Evolutionary conservation across 1,140 invertebrate genomes (phyloP), one percentile per base, ranked within the genome.

Genomic region (Drosophila carrolli): DNA sequence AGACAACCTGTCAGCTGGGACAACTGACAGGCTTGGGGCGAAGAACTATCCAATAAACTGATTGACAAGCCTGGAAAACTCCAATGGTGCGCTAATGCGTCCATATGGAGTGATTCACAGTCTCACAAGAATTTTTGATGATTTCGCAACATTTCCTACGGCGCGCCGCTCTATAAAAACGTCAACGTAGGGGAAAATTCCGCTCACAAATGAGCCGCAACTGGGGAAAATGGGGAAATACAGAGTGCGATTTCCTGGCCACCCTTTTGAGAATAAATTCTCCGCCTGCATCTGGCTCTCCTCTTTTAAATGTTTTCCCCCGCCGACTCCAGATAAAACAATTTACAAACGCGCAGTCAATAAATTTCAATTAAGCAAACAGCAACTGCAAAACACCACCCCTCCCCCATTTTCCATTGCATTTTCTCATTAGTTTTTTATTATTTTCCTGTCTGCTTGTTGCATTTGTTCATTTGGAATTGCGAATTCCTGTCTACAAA

Each of bases 331-430:
- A 46, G 43, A 44, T 67, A 43, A 51, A 57, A 59, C 58, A 72
- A 80, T 67, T 67, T 16, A 74, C 76, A 59, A 57, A 66, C 70
- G 55, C 56, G 73, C 81, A 85, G 71, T 85, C 68, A 80, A 85
- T 85, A 85, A 86, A 85, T 85, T 85, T 85, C 78, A 85, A 85
- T 85, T 85, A 85, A 54, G 67, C 73, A 77, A 72, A 71, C 53
- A 71, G 53, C 48, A 54, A 71, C 37, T 57, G 60, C 55, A 41
- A 57, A 80, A 75, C 70, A 51, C 27, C 44, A 55, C 48, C 58
- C 41, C 51, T 48, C 47, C 19, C 53, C 37, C 23, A n/a, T 37
- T 66, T 68, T 54, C 47, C 14, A 44, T 27, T 44, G 60, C 47
- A 65, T 63, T 63, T 50, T 50, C 27, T 47, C 63, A 65, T 67